Conservation (phyloP, 2,797 vertebrate species). For the Brachyalestes nurse region DNA sequence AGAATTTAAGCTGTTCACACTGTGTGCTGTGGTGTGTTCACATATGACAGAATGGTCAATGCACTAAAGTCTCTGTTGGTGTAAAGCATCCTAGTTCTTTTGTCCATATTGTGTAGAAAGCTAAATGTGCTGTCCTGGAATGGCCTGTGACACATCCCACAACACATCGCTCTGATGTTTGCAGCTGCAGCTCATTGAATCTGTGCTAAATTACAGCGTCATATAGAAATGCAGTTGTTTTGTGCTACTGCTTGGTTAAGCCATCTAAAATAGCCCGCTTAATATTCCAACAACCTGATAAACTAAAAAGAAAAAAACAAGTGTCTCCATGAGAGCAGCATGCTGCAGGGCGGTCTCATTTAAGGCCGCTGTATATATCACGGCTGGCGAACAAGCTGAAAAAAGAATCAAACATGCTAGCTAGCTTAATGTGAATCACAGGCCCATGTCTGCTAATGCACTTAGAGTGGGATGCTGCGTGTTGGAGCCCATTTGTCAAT, state of each 20-base stretch:
- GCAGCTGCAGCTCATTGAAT: constrained; percentile 69
- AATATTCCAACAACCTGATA: constrained; percentile 77
- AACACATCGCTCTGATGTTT: constrained; percentile 66
- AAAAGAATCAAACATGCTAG: constrained; percentile 60
- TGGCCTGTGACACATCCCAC: constrained; percentile 43
- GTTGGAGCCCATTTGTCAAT: constrained; percentile 73
- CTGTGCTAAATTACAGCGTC: constrained; percentile 67
- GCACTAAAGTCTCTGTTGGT: too few relatives aligned
- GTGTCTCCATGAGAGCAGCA: constrained; percentile 58
- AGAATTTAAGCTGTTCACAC: too few relatives aligned
- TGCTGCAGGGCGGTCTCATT: constrained; percentile 42
- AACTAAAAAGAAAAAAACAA: constrained; percentile 70
- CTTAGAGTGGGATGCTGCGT: constrained; percentile 65
- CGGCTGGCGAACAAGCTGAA: constrained; percentile 34
- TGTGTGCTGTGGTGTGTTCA: too few relatives aligned
- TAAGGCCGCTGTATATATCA: constrained; percentile 46
- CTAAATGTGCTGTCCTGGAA: constrained; percentile 11
- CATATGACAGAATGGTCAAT: too few relatives aligned
- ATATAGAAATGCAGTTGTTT: constrained; percentile 71
- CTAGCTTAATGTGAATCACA: constrained; percentile 67
- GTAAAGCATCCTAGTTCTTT: too few relatives aligned
- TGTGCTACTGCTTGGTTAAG: constrained; percentile 68
- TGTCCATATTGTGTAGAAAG: background rate
- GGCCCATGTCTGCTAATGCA: constrained; percentile 70
- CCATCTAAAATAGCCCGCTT: constrained; percentile 65